Base-by-base conservation (phyloP, 2,888 invertebrate species). In the Brenthis daphne region DNA sequence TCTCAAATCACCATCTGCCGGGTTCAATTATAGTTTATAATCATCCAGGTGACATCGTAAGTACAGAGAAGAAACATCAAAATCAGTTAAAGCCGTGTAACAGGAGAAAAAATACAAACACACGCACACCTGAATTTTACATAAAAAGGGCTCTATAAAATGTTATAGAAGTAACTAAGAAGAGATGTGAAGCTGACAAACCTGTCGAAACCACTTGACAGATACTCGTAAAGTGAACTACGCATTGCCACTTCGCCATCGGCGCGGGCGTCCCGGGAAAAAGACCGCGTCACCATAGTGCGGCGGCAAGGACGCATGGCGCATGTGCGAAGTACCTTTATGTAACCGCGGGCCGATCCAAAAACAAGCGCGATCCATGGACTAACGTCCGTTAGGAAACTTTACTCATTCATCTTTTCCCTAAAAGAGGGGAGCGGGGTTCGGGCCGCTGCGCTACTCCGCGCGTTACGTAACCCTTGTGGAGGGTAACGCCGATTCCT, bases 331-430 rank as follows among this genome's bases (percentile, higher is more conserved):
- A 74, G 77, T 74, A 75, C 79, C 79, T 87, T 89, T 90, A 90
- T 85, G 81, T 89, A 90, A 89, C 87, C 82, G 80, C 83, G 81
- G 83, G 81, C 81, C 80, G 83, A 85, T 83, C 84, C 77, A 77
- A 86, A 85, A 82, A 79, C 82, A 75, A 83, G 80, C 80, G 82
- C 85, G 85, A 88, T 87, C 88, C 86, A 87, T 88, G 89, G 88
- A 82, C 85, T 85, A 84, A 81, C 84, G 89, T 88, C 88, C 87
- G 87, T 86, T 87, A 86, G 87, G 87, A 89, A 92, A 92, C 86
- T 91, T 92, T 87, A 77, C 88, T 88, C 91, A 92, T 91, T 92
- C 91, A 91, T 92, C 90, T 90, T 91, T 92, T 89, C 88, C 88
- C 86, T 84, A 86, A 89, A 87, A 83, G 86, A 81, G 89, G 88